Evolutionary conservation across 1,140 invertebrate species (phyloP).

Genomic region (Telenomus remus): DNA sequence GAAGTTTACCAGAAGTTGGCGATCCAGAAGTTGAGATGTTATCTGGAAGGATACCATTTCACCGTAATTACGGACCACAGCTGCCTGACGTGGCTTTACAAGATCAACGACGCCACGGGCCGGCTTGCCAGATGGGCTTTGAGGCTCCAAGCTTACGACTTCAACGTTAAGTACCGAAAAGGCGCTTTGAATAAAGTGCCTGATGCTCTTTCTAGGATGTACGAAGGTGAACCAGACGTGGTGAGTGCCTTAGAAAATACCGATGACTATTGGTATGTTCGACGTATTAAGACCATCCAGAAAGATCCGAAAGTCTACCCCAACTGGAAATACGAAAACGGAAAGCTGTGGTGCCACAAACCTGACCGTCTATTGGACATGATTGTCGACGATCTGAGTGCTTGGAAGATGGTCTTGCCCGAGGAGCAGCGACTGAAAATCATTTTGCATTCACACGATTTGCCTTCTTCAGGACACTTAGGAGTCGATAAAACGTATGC

Average conservation of each 20-base stretch:
- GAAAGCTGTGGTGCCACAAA: background rate
- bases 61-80: constrained; percentile 1
- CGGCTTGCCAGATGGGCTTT: background rate
- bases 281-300: background rate
- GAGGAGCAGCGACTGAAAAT: background rate
- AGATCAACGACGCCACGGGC: background rate
- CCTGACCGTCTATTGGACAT: constrained; percentile 5
- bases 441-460: background rate
- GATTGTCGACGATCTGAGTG: background rate
- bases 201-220: background rate
- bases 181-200: background rate
- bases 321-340: constrained; percentile 8
- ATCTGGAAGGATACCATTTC: background rate
- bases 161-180: background rate
- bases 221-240: background rate
- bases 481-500: constrained; percentile 21
- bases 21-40: background rate
- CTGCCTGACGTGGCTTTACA: background rate
- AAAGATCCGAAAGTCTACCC: background rate
- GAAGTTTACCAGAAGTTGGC: background rate
- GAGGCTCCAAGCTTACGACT: background rate
- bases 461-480: background rate
- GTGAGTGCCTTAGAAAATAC: background rate
- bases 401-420: constrained; percentile 12
- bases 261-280: background rate